A percentile compares a stretch with the other conserved stretches of the same genome.
Conservation (phyloP, 2,113 vertebrate genomes). For the Parotia lawesii region DNA sequence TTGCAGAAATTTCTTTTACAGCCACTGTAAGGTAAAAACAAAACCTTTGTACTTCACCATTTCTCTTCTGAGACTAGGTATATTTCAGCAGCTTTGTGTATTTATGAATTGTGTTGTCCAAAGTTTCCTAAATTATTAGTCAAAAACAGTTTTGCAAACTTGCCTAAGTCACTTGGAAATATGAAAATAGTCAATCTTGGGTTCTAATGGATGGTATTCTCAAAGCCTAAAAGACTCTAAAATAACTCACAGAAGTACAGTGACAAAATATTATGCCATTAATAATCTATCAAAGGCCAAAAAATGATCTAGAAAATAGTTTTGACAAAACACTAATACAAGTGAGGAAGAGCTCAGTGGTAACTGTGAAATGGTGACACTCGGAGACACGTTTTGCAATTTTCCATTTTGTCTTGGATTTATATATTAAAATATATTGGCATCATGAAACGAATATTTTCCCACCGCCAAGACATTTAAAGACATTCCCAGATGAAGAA, state of each 20-base stretch:
- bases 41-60: neutral
- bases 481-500: neutral
- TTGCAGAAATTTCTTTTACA: neutral
- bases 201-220: neutral
- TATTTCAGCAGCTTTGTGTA: neutral
- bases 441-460: neutral
- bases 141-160: neutral
- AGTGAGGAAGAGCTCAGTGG: neutral
- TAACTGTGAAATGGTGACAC: neutral
- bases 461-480: neutral
- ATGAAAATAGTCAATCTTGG: neutral
- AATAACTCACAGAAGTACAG: neutral
- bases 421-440: neutral
- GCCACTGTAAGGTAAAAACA: neutral
- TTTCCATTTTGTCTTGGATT: neutral
- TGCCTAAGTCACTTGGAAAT: neutral
- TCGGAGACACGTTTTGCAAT: rapidly evolving
- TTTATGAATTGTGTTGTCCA: neutral
- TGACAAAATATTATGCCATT: neutral
- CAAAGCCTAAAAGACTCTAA: neutral
- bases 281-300: neutral
- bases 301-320: neutral
- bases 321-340: neutral
- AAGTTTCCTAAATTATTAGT: neutral
- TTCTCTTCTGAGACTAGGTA: neutral